phyloP scores from a whole-genome alignment of 2,888 invertebrate genomes.

The Allolobophora icterica region DNA sequence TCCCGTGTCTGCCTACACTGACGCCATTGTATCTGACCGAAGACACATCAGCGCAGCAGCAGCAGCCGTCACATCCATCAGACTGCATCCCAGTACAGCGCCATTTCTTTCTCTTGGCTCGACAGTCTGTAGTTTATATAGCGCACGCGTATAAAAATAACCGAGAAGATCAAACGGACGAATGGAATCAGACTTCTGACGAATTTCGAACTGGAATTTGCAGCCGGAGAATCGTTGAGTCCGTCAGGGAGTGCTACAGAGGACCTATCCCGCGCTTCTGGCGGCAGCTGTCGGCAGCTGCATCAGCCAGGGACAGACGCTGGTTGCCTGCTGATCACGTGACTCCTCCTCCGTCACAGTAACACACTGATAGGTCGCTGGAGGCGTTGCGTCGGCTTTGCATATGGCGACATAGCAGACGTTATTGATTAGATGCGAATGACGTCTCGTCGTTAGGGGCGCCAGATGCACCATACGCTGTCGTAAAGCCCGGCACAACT shows the following conservation, averaged over 20 bases:
- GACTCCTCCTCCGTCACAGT: neutral
- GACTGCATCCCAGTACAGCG: neutral
- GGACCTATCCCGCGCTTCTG: neutral
- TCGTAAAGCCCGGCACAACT: neutral
- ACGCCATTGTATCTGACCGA: neutral
- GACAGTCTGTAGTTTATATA: neutral
- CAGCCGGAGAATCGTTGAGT: neutral
- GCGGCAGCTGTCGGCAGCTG: neutral
- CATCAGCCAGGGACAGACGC: neutral
- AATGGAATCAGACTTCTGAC: neutral
- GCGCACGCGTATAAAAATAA: neutral
- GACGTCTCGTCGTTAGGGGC: neutral
- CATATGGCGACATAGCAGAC: neutral
- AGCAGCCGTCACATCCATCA: neutral
- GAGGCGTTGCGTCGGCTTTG: neutral
- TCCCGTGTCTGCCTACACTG: neutral
- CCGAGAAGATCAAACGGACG: conserved; percentile 17
- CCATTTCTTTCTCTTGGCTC: neutral
- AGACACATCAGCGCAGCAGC: too few relatives aligned
- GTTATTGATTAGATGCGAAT: conserved; percentile 7
- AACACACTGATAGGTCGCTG: neutral
- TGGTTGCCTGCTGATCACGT: conserved; percentile 9
- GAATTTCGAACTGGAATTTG: neutral
- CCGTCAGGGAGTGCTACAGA: neutral
- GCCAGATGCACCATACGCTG: neutral